Evolutionary conservation across 2,113 vertebrate genomes (phyloP), one percentile per base, ranked within the genome.

Genomic region (Eudyptes chrysolophus): DNA sequence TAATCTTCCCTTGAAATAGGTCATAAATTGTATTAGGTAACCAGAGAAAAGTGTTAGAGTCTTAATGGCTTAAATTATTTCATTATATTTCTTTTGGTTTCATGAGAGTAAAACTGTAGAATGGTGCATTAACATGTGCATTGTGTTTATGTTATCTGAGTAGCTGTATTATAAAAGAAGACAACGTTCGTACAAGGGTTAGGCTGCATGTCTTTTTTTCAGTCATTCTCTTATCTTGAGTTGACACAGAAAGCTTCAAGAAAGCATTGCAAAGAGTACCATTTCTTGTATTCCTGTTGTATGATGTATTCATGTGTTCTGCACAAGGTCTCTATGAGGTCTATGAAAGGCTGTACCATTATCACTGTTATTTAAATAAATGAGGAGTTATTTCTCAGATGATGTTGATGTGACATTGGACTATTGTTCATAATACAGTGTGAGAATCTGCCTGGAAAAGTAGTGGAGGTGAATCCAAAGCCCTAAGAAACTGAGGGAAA

Each of bases 391-490:
- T 74, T 88, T 65, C 78, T 83, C 57, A 12, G 61, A 4, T 65
- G 22, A 13, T 36, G 18, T 8, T 79, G 89, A 52, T 25, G 0
- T 46, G 83, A 38, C 40, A 5, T 29, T 61, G 58, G 84, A 1
- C 66, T 79, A 0, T 48, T 55, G 72, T 61, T 89, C 27, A 3
- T 11, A 57, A 66, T 38, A 6, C 42, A 6, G 1, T 18, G 46
- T 24, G 52, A 87, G 80, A 44, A 62, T 65, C 60, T 92, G 72
- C 68, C 75, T 82, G 77, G 80, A 87, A 69, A 61, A 75, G 74
- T 16, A 51, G 84, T 1, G 30, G 64, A n/a, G 49, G 81, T 66
- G 77, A 90, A 76, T 65, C 57, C 44, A 36, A 55, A 96, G 55
- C 81, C 49, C 66, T 12, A 18, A 48, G 65, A 87, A 61, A 5